Evolutionary conservation across 1,140 invertebrate species (phyloP), one percentile per base, ranked within the genome.

Genomic region (Tetramorium simillimum): DNA sequence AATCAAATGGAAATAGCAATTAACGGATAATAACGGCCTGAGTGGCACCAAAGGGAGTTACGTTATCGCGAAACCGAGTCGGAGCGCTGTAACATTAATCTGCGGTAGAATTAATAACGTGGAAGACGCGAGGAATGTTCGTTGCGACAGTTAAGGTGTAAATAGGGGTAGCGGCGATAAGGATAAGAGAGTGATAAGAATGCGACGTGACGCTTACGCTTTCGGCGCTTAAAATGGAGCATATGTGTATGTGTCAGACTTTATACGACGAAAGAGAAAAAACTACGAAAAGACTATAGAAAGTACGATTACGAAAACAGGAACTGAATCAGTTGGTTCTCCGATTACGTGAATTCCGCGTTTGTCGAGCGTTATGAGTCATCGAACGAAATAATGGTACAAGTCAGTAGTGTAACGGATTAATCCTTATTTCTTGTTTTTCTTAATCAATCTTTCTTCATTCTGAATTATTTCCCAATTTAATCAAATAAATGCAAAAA

Each of bases 101-200:
- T 73, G 28, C 53, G 24, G 33, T 75, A 75, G 40, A 75, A 75
- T 62, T 62, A 84, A 75, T 73, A 46, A 12, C 14, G 28, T 33
- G 40, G 14, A 60, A 84, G 60, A 56, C 21, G 49, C 16, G 53
- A 49, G 24, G 43, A 43, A 75, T 49, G 49, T 75, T 84, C 21
- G 58, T 73, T 69, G 51, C 60, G 85, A 89, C 76, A 72, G 33
- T 33, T 88, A 85, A 90, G 67, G 67, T 93, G 92, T 93, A 93
- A 88, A 92, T 92, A 93, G 58, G 78, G 56, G 75, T 69, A 88
- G 43, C 46, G 81, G 60, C 49, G 77, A 81, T 69, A 81, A 40
- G 21, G 37, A 43, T 75, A 75, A 43, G 56, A 24, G 63, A 53
- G 80, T 65, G 82, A 90, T 85, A 60, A 86, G 65, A 76, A 49